phyloP scores from a whole-genome alignment of 1,140 invertebrate species.

The Gryllus bimaculatus region DNA sequence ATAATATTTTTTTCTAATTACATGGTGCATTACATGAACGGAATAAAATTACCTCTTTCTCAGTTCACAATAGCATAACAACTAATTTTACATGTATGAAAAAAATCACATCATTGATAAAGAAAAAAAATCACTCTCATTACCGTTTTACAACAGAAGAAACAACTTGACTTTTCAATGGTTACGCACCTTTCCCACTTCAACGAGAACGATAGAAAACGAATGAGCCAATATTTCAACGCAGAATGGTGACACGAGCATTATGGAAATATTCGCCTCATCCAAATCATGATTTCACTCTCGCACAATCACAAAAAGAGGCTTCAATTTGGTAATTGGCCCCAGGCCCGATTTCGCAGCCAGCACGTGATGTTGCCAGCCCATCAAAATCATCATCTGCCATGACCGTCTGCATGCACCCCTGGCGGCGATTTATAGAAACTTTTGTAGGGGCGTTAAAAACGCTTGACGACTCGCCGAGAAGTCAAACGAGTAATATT shows the following conservation, averaged over 20 bases:
- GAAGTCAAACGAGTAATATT: not conserved
- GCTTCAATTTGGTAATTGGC: not conserved
- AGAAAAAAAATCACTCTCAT: too few relatives aligned
- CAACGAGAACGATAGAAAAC: too few relatives aligned
- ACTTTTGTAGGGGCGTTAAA: constrained; percentile 4
- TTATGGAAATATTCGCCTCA: not conserved
- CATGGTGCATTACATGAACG: too few relatives aligned
- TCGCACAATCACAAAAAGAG: not conserved
- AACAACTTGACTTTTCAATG: too few relatives aligned
- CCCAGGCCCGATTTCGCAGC: not conserved
- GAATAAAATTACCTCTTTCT: too few relatives aligned
- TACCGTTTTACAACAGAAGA: too few relatives aligned
- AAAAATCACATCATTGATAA: too few relatives aligned
- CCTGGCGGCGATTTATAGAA: not conserved
- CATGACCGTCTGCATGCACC: not conserved
- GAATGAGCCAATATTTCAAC: too few relatives aligned
- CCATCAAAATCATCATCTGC: not conserved
- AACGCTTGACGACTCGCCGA: not conserved
- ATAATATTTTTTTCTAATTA: too few relatives aligned
- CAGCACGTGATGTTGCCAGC: not conserved
- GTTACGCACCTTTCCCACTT: too few relatives aligned
- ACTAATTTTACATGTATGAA: too few relatives aligned
- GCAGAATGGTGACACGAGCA: not conserved
- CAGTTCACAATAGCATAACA: too few relatives aligned
- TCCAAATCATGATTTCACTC: not conserved